Conservation (phyloP, 2,113 vertebrate genomes). For the Strigops habroptila region DNA sequence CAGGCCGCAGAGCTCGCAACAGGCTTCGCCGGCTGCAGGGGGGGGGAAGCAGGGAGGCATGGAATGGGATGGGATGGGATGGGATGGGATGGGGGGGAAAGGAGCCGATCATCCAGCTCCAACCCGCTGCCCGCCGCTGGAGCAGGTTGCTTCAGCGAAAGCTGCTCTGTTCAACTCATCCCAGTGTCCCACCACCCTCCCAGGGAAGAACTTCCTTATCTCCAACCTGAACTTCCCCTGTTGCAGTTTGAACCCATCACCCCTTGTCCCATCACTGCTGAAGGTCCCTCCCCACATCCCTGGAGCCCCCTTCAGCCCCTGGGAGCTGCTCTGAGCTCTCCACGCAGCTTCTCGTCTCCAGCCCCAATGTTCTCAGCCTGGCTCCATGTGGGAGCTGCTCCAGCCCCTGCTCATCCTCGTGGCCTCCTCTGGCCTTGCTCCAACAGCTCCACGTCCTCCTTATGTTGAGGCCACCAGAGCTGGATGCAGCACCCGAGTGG, state of each 20-base stretch:
- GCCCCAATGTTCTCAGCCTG: background rate
- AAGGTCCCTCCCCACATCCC: background rate
- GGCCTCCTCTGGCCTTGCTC: background rate
- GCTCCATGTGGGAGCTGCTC: background rate
- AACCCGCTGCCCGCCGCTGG: background rate
- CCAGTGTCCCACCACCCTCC: no score
- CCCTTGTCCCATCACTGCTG: no score
- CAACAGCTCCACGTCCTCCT: background rate
- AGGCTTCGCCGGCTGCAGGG: conserved; percentile 80
- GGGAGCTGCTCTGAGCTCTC: background rate
- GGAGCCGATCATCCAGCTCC: background rate
- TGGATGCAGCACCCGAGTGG: background rate
- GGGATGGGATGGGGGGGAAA: background rate
- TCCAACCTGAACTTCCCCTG: no score
- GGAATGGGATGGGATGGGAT: background rate
- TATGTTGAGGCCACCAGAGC: background rate
- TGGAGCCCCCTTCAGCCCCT: background rate
- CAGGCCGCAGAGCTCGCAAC: conserved; percentile 93
- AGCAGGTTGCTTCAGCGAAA: background rate
- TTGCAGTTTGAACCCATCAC: no score
- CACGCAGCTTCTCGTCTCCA: background rate
- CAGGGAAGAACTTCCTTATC: no score
- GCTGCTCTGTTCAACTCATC: background rate
- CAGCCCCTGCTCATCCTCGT: background rate
- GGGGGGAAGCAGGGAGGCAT: no score